A percentile compares a stretch with the other conserved stretches of the same genome.
Evolutionary conservation across 2,888 invertebrate genomes (phyloP).

Genomic region (Lasioglossum pauxillum): DNA sequence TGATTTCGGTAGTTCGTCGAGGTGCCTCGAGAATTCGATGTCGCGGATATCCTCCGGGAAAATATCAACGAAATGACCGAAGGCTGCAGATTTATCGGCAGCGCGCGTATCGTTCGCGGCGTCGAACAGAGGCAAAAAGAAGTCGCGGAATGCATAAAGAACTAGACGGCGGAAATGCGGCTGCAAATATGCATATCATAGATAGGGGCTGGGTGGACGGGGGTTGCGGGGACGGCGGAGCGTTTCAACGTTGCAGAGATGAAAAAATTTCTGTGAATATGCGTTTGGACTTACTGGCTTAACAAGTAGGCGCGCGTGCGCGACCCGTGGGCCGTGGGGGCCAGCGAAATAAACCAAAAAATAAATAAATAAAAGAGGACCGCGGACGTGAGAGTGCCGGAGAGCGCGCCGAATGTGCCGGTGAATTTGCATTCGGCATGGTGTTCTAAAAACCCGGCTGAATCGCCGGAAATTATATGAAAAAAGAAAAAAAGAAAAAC

Average conservation of each 20-base stretch:
- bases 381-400: background rate
- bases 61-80: background rate
- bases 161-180: conserved; percentile 40
- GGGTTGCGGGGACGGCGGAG: too few species aligned
- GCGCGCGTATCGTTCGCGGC: background rate
- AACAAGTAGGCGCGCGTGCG: background rate
- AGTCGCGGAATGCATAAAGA: conserved; percentile 46
- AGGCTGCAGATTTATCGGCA: background rate
- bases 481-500: background rate
- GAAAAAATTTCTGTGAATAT: conserved; percentile 15
- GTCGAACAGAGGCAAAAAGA: conserved; percentile 8
- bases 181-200: conserved; percentile 55
- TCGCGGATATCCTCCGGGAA: background rate
- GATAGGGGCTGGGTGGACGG: conserved; percentile 7
- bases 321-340: background rate
- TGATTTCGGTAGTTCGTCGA: background rate
- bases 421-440: conserved; percentile 8
- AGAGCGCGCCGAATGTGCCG: background rate
- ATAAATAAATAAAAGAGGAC: conserved; percentile 1
- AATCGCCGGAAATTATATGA: conserved; percentile 1
- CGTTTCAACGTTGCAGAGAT: background rate
- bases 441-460: background rate
- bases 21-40: background rate
- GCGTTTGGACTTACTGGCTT: conserved; percentile 7
- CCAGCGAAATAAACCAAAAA: conserved; percentile 2